Evolutionary conservation across 2,888 invertebrate species (phyloP).

Genomic region (Hetaerina titia): DNA sequence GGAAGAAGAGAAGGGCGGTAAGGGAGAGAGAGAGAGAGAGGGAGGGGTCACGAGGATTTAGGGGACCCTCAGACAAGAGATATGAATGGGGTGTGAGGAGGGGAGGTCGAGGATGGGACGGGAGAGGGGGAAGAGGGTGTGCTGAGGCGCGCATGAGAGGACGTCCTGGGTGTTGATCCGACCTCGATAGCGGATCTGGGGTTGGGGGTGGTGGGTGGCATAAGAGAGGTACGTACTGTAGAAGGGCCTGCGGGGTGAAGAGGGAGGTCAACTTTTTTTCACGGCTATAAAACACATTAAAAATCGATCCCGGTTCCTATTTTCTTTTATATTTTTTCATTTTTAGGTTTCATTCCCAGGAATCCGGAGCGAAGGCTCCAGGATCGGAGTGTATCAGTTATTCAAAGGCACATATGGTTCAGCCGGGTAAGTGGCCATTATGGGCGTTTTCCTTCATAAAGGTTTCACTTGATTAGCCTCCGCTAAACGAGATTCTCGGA

Average conservation of each 20-base stretch:
- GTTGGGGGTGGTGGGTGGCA: not conserved
- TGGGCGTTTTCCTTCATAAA: slow-evolving; percentile 11
- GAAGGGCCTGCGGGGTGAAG: not conserved
- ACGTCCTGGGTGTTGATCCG: not conserved
- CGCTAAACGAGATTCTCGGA: not conserved
- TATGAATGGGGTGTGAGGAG: not conserved
- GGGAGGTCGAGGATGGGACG: not conserved
- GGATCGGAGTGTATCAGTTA: not conserved
- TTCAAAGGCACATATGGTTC: not conserved
- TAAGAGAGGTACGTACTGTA: not conserved
- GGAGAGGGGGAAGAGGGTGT: not conserved
- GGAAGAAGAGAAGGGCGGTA: no score
- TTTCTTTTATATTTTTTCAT: not conserved
- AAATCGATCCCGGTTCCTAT: not conserved
- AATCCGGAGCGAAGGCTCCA: not conserved
- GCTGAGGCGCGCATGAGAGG: not conserved
- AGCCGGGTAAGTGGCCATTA: slow-evolving; percentile 15
- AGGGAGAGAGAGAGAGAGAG: not conserved
- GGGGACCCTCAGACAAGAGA: slow-evolving; percentile 6
- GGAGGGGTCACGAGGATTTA: not conserved
- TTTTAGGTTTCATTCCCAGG: not conserved
- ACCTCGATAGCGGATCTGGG: not conserved
- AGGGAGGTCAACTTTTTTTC: not conserved
- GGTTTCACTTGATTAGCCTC: slow-evolving; percentile 5
- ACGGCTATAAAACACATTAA: slow-evolving; percentile 21